Base-by-base conservation (phyloP, 2,888 invertebrate genomes). In the Pheosia tremula region DNA sequence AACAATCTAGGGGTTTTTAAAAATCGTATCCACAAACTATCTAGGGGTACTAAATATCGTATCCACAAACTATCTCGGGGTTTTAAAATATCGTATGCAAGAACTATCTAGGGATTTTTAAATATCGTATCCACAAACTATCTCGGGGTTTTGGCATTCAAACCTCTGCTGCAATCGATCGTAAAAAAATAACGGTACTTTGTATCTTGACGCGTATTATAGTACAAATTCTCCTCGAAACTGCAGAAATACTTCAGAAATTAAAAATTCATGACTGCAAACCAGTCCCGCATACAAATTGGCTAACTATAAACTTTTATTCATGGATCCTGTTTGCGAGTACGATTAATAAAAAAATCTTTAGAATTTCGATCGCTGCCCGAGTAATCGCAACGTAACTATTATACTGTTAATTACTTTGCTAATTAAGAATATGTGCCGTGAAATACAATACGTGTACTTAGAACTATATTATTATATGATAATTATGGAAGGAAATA, bases 231-330 rank as follows among this genome's bases (percentile, higher is more conserved):
- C 39, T 61, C 55, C 55, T 41, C 58, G n/a, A 60, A 61, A 54
- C 58, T 56, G 56, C 43, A 62, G 52, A 50, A 37, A 56, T 56
- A 58, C 55, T 58, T 60, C 55, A 62, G 61, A 61, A 66, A 56
- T 64, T 74, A 67, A 69, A 73, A 74, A 74, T 73, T 74, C 74
- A 71, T 67, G 69, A 61, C 65, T 45, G 50, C 52, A 13, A 5
- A 64, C 52, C 50, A 60, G 69, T 66, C 61, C 55, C 66, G 68
- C 64, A 69, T 71, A 72, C 71, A 65, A 62, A 73, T 71, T 56
- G 58, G 57, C 57, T 61, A 57, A 55, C 66, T 62, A 63, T 60
- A 61, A 61, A 63, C 56, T 61, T 39, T 59, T 13, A 59, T 60
- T 61, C 24, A 43, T 69, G 59, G 59, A 67, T 73, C 58, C 58